Percentiles rank a stretch among this genome's conserved stretches.
Evolutionary conservation across 2,113 vertebrate species (phyloP).

Genomic region (Polypterus senegalus): DNA sequence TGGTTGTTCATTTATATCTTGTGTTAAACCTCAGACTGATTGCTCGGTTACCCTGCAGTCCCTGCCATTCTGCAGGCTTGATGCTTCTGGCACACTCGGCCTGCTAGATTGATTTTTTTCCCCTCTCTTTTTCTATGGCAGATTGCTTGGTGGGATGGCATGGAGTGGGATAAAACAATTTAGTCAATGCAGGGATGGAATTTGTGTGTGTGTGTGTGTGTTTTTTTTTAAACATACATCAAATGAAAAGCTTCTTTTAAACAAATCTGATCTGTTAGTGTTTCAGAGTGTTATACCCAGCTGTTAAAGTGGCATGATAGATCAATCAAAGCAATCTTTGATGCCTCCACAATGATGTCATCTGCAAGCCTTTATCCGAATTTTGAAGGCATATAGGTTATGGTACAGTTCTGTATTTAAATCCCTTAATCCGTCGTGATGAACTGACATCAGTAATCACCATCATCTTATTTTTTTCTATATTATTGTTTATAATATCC

Average conservation of each 20-base stretch:
- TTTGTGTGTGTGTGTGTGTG: too few species aligned
- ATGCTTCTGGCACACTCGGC: slow-evolving; percentile 22
- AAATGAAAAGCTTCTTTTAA: background rate
- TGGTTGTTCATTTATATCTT: slow-evolving; percentile 55
- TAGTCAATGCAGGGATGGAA: background rate
- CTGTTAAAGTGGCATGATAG: background rate
- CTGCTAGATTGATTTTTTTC: slow-evolving; percentile 13
- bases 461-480: too few species aligned
- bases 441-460: too few species aligned
- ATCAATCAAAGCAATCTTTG: too few species aligned
- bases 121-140: background rate
- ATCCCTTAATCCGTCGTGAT: too few species aligned
- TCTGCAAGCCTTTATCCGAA: too few species aligned
- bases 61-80: slow-evolving; percentile 35
- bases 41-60: slow-evolving; percentile 51
- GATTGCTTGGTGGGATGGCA: slow-evolving; percentile 1
- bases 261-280: background rate
- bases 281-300: background rate
- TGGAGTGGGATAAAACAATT: background rate
- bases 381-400: too few species aligned
- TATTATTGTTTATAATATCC: too few species aligned
- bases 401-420: too few species aligned
- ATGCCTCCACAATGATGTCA: too few species aligned
- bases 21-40: slow-evolving; percentile 47
- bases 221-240: background rate